A percentile compares a stretch with the other conserved stretches of the same genome.
Evolutionary conservation across 2,113 vertebrate species (phyloP).

Genomic region (Neodontobutis hainanensis): DNA sequence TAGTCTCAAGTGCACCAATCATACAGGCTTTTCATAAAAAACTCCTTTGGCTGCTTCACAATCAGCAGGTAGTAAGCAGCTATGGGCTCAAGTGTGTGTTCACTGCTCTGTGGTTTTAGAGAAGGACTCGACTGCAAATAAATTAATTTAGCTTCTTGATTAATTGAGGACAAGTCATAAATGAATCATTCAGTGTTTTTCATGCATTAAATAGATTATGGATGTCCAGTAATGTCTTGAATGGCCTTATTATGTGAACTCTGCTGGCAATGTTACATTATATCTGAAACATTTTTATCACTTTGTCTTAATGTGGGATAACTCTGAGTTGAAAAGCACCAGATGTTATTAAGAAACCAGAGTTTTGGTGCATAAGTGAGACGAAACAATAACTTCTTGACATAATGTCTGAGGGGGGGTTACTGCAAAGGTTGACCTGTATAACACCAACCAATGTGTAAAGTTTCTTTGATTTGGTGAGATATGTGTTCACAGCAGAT

Average conservation of each 20-base stretch:
- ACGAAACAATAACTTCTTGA: no score
- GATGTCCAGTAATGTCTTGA: background rate
- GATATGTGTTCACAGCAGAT: no score
- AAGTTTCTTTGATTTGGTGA: no score
- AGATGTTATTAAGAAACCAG: no score
- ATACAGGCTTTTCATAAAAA: constrained; percentile 45
- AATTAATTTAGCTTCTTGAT: background rate
- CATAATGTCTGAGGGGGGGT: no score
- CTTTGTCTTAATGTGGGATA: no score
- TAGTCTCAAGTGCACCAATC: constrained; percentile 61
- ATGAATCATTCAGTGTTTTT: background rate
- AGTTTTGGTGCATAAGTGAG: no score
- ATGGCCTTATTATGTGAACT: background rate
- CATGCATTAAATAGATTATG: background rate
- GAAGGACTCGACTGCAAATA: background rate
- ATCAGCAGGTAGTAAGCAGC: constrained; percentile 41
- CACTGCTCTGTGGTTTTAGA: constrained; percentile 9
- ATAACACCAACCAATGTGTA: no score
- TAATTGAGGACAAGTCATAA: background rate
- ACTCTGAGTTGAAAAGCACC: no score
- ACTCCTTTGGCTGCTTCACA: constrained; percentile 33
- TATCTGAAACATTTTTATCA: no score
- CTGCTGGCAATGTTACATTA: background rate
- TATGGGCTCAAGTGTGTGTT: constrained; percentile 32
- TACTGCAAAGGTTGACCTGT: no score